Evolutionary conservation across 1,140 invertebrate species (phyloP), one percentile per base, ranked within the genome.

Genomic region (Pachyrhynchus sulphureomaculatus): DNA sequence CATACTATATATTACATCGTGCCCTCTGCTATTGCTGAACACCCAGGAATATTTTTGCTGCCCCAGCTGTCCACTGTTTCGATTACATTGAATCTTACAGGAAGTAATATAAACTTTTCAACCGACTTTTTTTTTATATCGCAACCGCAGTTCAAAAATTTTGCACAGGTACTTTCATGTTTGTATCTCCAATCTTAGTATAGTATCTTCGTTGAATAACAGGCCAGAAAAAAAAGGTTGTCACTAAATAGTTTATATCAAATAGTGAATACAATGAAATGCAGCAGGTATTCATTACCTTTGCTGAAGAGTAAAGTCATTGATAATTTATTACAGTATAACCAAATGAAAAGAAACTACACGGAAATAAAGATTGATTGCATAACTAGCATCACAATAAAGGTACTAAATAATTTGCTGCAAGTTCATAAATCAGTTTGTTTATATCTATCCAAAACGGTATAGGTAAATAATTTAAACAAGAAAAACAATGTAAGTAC

Each of bases 331-430:
- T 61, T 15, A 61, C 53, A 29, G 56, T 59, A 17, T 45, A 15
- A 20, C 56, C 42, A n/a, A 36, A 29, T 59, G 57, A 59, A 51
- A 59, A 59, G 47, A 13, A 9, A 12, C 54, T 10, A 57, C 21
- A 61, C 58, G 58, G 58, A 61, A 61, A 61, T 61, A 61, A 53
- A 61, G 58, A 61, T 61, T 61, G 58, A 61, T 61, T 52, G 49
- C 47, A 45, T 51, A 61, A 44, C 39, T 33, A 6, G 32, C 39
- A 44, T 26, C 39, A 52, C 58, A 61, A 61, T 61, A 61, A 61
- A 29, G 47, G 49, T 53, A 61, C 48, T 45, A 44, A 53, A 61
- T 53, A 52, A 52, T 61, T 61, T 53, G 48, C 48, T 21, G 39
- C 44, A 45, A 53, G 34, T 61, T 45, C 58, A 61, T 61, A 61